These are phyloP conservation scores for Latrodectus elegans DNA, from an alignment of 2,888 invertebrate species.

Conservation along the genomic window DNA sequence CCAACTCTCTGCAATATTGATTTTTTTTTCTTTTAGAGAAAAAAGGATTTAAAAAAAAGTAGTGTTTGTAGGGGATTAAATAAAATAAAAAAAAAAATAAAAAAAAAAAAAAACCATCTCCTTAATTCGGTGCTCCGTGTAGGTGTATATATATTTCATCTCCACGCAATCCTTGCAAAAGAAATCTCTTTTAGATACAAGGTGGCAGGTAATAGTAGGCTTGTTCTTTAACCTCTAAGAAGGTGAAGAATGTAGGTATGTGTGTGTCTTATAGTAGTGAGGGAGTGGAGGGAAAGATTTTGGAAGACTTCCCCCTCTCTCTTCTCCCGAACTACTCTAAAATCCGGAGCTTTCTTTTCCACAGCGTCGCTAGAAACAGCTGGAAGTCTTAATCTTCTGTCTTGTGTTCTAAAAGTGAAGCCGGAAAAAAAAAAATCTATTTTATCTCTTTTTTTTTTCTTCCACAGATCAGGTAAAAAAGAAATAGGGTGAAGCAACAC, in stretches of 20 bases:
- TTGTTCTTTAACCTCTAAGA: constrained; percentile 48
- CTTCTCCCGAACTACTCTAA: neutral
- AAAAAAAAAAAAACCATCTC: constrained; percentile 13
- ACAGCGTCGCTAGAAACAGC: constrained; percentile 37
- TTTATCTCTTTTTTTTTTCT: no score
- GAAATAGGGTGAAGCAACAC: neutral
- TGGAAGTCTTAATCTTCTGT: constrained; percentile 52
- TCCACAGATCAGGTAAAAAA: neutral
- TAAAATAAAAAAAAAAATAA: neutral
- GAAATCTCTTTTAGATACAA: constrained; percentile 51
- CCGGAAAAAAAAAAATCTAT: constrained; percentile 20
- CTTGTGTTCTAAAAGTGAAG: constrained; percentile 1
- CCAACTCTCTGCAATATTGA: constrained; percentile 1
- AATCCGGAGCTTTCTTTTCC: constrained; percentile 37
- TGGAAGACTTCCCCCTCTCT: neutral
- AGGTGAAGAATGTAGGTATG: neutral
- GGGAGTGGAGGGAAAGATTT: neutral
- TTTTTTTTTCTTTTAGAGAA: constrained; percentile 17
- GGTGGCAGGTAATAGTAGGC: constrained; percentile 49
- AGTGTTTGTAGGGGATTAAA: no score
- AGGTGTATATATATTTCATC: neutral
- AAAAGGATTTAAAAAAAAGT: neutral
- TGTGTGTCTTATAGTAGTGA: neutral
- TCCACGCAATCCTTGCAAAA: constrained; percentile 1
- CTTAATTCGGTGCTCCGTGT: neutral